Base-by-base conservation (phyloP, 64 coral and sea anemone species). In the Orbicella faveolata region DNA sequence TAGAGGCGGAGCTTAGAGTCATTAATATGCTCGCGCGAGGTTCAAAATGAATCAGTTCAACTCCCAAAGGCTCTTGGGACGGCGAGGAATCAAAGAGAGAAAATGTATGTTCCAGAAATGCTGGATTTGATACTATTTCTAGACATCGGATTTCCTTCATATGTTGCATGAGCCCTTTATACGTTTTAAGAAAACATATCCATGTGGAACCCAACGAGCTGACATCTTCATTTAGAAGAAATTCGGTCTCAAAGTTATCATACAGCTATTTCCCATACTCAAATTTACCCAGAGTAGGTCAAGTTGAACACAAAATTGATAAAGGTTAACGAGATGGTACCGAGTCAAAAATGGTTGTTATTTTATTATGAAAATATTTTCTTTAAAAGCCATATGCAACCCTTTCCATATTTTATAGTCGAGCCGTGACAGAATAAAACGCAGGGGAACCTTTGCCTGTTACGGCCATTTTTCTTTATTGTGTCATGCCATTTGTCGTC, bases 231-330 rank as follows among this genome's bases (percentile, higher is more conserved):
- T 36, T 36, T 75, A 35, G 74, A 75, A 37, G 33, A 75, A 75
- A 35, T 37, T 75, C 14, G 74, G 35, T 18, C 74, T 75, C 74
- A 37, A 75, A 75, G 74, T 75, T 75, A 35, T 75, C 74, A 75
- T 75, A 75, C 74, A 75, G 74, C 74, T 75, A 37, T 75, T 36
- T 75, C 34, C 74, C 74, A 75, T 35, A 75, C 74, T 75, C 5
- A 35, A 75, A 75, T 75, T 75, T 75, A 75, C 33, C 74, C 36
- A 75, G 34, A 75, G 33, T 75, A 75, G 74, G 74, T 2, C 74
- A 75, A 75, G 74, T 75, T 75, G 34, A 75, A 36, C 74, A 75
- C 74, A 75, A 75, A 75, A 75, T 75, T 75, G 74, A 75, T 75
- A 75, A 75, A 36, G 74, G 74, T 75, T 75, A 37, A 75, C 9